Base-by-base conservation (phyloP, 1,140 invertebrate species). In the Atopsyche davidsoni region DNA sequence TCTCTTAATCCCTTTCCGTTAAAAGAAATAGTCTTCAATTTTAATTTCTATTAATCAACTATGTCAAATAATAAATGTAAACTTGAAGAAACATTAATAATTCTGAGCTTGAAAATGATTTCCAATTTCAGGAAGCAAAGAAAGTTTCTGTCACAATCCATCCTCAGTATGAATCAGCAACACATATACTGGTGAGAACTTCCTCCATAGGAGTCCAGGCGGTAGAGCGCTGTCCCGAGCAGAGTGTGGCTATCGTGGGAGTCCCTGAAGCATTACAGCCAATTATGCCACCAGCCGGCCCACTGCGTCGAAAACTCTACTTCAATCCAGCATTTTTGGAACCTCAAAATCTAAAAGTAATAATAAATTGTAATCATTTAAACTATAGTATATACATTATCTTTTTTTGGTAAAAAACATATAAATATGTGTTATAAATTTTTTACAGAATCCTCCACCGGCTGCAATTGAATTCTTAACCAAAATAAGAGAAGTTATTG, bases 261-360 rank as follows among this genome's bases (percentile, higher is more conserved):
- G 67, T 67, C 10, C 68, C 69, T 16, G 68, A 70, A 60, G 65
- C 65, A 42, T 65, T 67, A 46, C 46, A 67, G 4, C 65, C 65
- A 4, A 71, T 68, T 39, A 53, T 69, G 13, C 63, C 61, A 24
- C 59, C 55, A 14, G 32, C 62, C 2, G 58, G 63, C 18, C 53
- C 62, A n/a, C 63, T 64, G 14, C 62, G 86, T 43, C 81, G 82
- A 58, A 90, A 90, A 61, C 71, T 91, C 0, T 90, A 90, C 63
- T 90, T 92, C 58, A 90, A 91, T 70, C 88, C 88, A 1, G 86
- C 87, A 1, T 91, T 89, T 62, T 91, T 92, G 62, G 88, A 92
- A 61, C 81, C 82, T 3, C 86, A 91, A 64, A 64, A 88, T 35
- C 66, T 92, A 38, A 72, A 85, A 75, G 88, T 89, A 75, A 76